A percentile compares a stretch with the other conserved stretches of the same genome.
Conservation (phyloP, 2,888 invertebrate species). For the Onchidella celtica region DNA sequence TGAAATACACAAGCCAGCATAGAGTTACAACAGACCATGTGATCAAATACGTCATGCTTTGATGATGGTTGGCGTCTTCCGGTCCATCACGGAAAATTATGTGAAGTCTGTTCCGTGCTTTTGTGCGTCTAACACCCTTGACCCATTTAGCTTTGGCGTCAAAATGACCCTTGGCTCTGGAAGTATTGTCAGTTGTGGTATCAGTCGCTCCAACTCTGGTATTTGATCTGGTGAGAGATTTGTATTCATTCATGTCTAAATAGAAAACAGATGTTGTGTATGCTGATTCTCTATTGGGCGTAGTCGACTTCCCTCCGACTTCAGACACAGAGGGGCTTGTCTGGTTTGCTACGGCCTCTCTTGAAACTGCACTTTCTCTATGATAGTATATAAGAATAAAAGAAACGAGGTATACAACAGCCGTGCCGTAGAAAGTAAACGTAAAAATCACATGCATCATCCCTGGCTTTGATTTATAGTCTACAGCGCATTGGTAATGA, state of each 20-base stretch:
- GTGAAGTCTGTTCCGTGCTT: not conserved
- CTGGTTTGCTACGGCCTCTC: not conserved
- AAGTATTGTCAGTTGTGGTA: not conserved
- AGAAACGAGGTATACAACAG: not conserved
- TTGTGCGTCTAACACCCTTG: not conserved
- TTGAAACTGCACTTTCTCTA: not conserved
- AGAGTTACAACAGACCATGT: slow-evolving; percentile 54
- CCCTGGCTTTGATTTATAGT: not conserved
- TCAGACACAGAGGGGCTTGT: too few relatives aligned
- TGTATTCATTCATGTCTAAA: not conserved
- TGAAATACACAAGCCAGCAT: slow-evolving; percentile 58
- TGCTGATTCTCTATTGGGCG: not conserved
- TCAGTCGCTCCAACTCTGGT: not conserved
- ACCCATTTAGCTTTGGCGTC: not conserved
- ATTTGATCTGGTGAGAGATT: not conserved
- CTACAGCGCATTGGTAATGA: not conserved
- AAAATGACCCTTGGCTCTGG: not conserved
- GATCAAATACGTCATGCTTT: slow-evolving; percentile 61
- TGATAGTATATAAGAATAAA: not conserved
- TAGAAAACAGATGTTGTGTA: not conserved
- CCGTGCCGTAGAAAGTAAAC: not conserved
- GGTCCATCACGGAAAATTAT: slow-evolving; percentile 54
- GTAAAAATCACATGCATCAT: not conserved
- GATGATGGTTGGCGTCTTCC: slow-evolving; percentile 60
- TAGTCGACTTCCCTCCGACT: not conserved